Evolutionary conservation across 2,113 vertebrate species (phyloP), one percentile per base, ranked within the genome.

Genomic region (Pterocles gutturalis): DNA sequence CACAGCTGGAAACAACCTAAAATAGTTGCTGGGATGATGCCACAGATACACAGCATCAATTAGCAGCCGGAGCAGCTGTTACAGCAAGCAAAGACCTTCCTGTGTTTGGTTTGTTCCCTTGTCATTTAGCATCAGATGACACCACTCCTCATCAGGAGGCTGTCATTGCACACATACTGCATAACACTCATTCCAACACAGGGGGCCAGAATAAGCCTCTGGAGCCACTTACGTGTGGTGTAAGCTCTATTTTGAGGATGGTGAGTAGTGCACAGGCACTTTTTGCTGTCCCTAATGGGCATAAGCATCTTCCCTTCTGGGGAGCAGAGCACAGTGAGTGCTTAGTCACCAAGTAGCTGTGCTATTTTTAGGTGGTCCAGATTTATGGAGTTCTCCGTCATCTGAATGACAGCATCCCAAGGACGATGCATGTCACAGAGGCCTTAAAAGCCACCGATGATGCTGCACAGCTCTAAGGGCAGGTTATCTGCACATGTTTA

Each of bases 1-100:
- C 95, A 97, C 95, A 97, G 96, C 97, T 97, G 95, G 96, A 97
- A 97, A 92, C 72, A 95, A 89, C 87, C 92, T 91, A 95, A 97
- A 97, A 97, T 96, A 95, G 76, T 86, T 26, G 0, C 89, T 97
- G 96, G 94, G 96, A 97, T 91, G 86, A 96, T 97, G 92, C 94
- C 94, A 95, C 90, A 87, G 96, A 93, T 96, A 87, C 60, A 95
- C 86, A 94, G 88, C 94, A 78, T 96, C 95, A 96, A 96, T 97
- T 89, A 97, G 73, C 83, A 94, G 83, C 17, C 1, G 94, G 80
- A 97, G 83, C 95, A 97, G 96, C 96, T 96, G 96, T 96, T 94
- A 76, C 71, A 90, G 88, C 94, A 79, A 67, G 95, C 80, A 91
- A 92, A 94, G 92, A 94, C 92, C 96, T 97, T 95, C 95, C 96